Evolutionary conservation across 2,113 vertebrate species (phyloP), one percentile per base, ranked within the genome.

Genomic region (Paedocypris sp.): DNA sequence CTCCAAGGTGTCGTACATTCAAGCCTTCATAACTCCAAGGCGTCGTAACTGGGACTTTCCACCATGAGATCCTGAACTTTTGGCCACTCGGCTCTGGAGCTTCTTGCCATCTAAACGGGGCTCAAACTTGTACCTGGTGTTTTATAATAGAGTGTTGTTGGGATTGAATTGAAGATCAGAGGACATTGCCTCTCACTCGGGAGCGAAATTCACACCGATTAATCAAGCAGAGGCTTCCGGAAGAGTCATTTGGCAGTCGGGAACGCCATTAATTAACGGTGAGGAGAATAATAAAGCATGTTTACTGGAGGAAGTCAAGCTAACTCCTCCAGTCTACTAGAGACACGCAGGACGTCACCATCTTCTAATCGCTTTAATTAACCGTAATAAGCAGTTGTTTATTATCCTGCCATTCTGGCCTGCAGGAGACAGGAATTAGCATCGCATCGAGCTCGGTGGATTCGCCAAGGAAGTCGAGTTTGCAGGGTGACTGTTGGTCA

Each of bases 351-450:
- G n/a, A 39, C 52, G 8, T 68, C 69, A 22, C 49, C 59, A 53
- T 62, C 1, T 43, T 60, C 60, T 75, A 70, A 77, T 80, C 68
- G 69, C 39, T 68, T 68, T 82, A 64, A 81, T 81, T 75, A 76
- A 6, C 48, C 12, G 52, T 58, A 75, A 82, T 82, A 75, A 80
- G 57, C 66, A 38, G 60, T 43, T 39, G 60, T 56, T 71, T 68
- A 77, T 71, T 61, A 73, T 64, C 73, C 71, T 64, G 70, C 76
- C 69, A 79, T 76, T 69, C 66, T 64, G 71, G 74, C 67, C 60
- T 73, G 57, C 45, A 76, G 67, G n/a, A n/a, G n/a, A n/a, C n/a
- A n/a, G n/a, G n/a, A n/a, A n/a, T n/a, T n/a, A n/a, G n/a, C n/a
- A n/a, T n/a, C n/a, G n/a, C n/a, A n/a, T n/a, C n/a, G n/a, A n/a